These are phyloP conservation scores for Steinernema khuongi DNA, from an alignment of 1,140 invertebrate genomes.

Conservation along the genomic window DNA sequence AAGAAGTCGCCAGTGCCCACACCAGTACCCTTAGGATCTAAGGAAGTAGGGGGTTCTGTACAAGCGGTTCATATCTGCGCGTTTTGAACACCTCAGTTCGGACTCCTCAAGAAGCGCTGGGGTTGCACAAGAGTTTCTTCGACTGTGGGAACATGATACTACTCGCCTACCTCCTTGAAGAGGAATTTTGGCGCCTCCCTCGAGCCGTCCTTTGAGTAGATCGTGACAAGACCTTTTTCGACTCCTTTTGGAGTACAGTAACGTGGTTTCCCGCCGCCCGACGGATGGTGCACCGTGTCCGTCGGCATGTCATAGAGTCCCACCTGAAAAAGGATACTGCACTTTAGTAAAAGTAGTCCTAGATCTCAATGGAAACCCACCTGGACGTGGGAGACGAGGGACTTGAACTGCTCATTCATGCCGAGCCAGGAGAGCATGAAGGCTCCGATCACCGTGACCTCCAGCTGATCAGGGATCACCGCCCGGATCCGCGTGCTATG, in stretches of 20 bases:
- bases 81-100: too few species aligned
- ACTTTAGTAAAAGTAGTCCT: too few species aligned
- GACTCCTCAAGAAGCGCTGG: too few species aligned
- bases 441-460: slow-evolving; percentile 10
- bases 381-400: background rate
- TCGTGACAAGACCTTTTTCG: background rate
- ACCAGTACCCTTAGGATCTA: too few species aligned
- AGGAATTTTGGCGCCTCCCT: background rate
- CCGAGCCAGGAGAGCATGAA: slow-evolving; percentile 24
- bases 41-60: too few species aligned
- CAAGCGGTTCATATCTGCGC: too few species aligned
- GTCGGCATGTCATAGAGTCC: background rate
- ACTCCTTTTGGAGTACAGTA: background rate
- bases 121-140: too few species aligned
- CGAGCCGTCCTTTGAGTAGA: background rate
- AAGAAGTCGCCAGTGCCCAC: too few species aligned
- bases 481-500: background rate
- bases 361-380: slow-evolving; percentile 20
- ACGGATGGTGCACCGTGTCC: background rate
- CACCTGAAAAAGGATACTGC: too few species aligned
- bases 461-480: slow-evolving; percentile 17
- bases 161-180: slow-evolving; percentile 5
- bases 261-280: background rate
- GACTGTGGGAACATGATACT: too few species aligned
- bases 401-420: slow-evolving; percentile 7